Conservation (phyloP, 2,113 vertebrate species). For the Plestiodon gilberti region DNA sequence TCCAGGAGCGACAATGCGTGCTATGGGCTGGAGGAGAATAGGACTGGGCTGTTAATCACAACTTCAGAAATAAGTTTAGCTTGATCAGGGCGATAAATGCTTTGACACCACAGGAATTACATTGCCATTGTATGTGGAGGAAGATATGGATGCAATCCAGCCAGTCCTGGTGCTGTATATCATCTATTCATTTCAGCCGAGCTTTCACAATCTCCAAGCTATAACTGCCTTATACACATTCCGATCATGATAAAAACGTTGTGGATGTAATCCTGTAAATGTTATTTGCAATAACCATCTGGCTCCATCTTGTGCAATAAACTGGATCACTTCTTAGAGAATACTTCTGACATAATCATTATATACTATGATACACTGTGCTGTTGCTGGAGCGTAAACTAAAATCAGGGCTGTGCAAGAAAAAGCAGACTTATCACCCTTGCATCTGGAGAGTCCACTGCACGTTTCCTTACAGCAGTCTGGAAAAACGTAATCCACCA, state of each 20-base stretch:
- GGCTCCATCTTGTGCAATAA: not conserved
- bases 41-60: not conserved
- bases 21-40: not conserved
- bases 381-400: not conserved
- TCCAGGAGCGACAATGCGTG: no score
- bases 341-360: not conserved
- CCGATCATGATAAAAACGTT: conserved; percentile 3
- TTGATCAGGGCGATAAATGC: not conserved
- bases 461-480: not conserved
- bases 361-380: not conserved
- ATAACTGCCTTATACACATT: not conserved
- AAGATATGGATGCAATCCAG: not conserved
- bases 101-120: not conserved
- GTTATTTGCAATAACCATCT: conserved; percentile 5
- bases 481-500: not conserved
- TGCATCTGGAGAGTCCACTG: not conserved
- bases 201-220: not conserved
- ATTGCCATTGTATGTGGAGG: not conserved
- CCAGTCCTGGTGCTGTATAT: not conserved
- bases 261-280: not conserved
- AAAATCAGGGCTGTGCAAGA: not conserved
- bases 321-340: not conserved
- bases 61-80: not conserved
- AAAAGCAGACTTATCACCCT: not conserved
- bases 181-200: not conserved